phyloP scores from a whole-genome alignment of 2,888 invertebrate genomes.

The Thysanoteuthis rhombus region DNA sequence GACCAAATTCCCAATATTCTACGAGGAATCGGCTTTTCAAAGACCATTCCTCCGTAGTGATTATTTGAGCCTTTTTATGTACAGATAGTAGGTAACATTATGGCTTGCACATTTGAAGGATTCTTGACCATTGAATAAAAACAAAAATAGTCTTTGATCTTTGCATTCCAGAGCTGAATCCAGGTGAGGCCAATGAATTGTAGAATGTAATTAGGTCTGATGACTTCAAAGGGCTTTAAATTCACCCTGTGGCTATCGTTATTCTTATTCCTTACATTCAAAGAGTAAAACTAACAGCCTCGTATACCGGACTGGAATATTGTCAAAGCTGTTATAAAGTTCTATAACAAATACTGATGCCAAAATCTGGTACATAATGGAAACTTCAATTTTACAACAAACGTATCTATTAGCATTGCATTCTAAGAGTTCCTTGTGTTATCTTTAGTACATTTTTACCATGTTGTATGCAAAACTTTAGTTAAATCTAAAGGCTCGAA shows the following conservation, averaged over 20 bases:
- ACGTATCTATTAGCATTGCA: too few relatives aligned
- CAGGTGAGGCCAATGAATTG: not conserved
- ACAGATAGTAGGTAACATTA: not conserved
- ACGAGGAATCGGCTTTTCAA: too few relatives aligned
- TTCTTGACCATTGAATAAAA: not conserved
- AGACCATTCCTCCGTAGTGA: too few relatives aligned
- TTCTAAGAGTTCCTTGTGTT: too few relatives aligned
- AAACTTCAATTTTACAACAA: not conserved
- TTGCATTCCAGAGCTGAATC: not conserved
- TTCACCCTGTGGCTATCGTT: not conserved
- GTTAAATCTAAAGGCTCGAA: too few relatives aligned
- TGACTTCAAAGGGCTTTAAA: not conserved
- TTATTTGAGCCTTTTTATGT: too few relatives aligned
- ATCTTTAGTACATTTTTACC: too few relatives aligned
- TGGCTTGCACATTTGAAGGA: not conserved
- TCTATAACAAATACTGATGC: not conserved
- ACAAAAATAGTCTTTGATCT: not conserved
- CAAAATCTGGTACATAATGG: not conserved
- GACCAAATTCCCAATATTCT: too few relatives aligned
- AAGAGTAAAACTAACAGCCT: not conserved
- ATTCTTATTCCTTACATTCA: not conserved
- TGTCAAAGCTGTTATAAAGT: not conserved
- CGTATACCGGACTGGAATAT: not conserved
- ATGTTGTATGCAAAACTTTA: too few relatives aligned
- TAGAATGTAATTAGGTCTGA: not conserved